A percentile compares a stretch with the other conserved stretches of the same genome.
These are phyloP conservation scores for Trachymyrmex septentrionalis DNA, from an alignment of 1,140 invertebrate species.

Conservation along the genomic window DNA sequence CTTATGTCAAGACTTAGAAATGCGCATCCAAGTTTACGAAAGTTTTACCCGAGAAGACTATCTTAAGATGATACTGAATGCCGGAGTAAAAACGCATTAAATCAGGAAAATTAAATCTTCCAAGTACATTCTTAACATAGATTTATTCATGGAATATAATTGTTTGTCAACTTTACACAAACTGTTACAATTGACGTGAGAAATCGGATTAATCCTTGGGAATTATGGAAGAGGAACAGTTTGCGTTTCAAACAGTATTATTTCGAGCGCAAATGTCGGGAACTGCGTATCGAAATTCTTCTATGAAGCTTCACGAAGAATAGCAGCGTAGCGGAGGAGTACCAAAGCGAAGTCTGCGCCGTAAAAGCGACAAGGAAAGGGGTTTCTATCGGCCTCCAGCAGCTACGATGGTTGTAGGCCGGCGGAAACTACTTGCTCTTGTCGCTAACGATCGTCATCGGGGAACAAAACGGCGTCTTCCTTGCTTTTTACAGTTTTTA, in stretches of 20 bases:
- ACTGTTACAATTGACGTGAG: not conserved
- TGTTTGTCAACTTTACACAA: not conserved
- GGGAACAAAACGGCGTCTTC: slow-evolving; percentile 10
- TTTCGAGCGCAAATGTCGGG: not conserved
- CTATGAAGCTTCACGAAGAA: slow-evolving; percentile 32
- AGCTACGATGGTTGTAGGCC: slow-evolving; percentile 93
- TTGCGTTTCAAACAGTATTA: not conserved
- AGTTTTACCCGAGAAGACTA: not conserved
- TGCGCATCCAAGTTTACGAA: slow-evolving; percentile 21
- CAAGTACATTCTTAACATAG: not conserved
- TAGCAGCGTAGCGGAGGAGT: not conserved
- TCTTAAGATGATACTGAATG: not conserved
- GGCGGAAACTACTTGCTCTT: slow-evolving; percentile 95
- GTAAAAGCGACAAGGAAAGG: slow-evolving; percentile 87
- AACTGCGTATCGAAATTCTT: slow-evolving; percentile 40
- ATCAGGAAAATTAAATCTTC: slow-evolving; percentile 6
- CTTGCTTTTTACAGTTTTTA: slow-evolving; percentile 46
- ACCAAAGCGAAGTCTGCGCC: slow-evolving; percentile 30
- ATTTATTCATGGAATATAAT: not conserved
- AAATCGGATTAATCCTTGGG: not conserved
- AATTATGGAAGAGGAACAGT: not conserved
- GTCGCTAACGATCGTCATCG: slow-evolving; percentile 81
- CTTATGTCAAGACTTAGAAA: not conserved
- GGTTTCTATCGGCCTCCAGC: slow-evolving; percentile 97
- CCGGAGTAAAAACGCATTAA: not conserved